Evolutionary conservation across 2,888 invertebrate genomes (phyloP).

Genomic region (Euplagia quadripunctaria): DNA sequence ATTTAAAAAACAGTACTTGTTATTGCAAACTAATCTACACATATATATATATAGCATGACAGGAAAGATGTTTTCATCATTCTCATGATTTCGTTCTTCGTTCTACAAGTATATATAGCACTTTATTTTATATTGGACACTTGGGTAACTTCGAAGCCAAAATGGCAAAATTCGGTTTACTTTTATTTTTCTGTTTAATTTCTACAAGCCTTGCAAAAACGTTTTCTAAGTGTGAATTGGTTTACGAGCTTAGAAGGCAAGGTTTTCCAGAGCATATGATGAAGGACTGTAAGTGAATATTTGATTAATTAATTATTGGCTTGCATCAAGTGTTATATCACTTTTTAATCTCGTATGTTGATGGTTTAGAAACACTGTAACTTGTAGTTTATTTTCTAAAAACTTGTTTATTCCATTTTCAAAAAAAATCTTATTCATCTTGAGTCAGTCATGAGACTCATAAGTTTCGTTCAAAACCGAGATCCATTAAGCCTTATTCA

Average conservation of each 20-base stretch:
- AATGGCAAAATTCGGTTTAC: background rate
- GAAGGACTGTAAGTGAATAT: conserved; percentile 64
- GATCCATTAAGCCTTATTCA: background rate
- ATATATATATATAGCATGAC: background rate
- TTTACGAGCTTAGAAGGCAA: conserved; percentile 55
- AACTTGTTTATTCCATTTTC: background rate
- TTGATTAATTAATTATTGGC: background rate
- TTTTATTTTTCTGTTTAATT: conserved; percentile 31
- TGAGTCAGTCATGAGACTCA: background rate
- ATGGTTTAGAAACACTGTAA: too few relatives aligned
- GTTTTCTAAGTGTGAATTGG: conserved; percentile 63
- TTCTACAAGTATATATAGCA: background rate
- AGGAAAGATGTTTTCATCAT: background rate
- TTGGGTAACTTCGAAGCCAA: background rate
- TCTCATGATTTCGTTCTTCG: background rate
- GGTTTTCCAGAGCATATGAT: conserved; percentile 61
- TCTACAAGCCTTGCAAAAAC: conserved; percentile 42
- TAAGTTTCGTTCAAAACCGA: background rate
- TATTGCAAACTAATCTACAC: too few relatives aligned
- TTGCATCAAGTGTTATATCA: too few relatives aligned
- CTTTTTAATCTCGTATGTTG: too few relatives aligned
- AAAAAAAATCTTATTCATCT: background rate
- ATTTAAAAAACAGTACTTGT: background rate
- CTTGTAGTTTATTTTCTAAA: background rate
- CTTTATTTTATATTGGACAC: background rate